Evolutionary conservation across 2,797 vertebrate species (phyloP), one percentile per base, ranked within the genome.

Genomic region (Pangasius sanitwongsei): DNA sequence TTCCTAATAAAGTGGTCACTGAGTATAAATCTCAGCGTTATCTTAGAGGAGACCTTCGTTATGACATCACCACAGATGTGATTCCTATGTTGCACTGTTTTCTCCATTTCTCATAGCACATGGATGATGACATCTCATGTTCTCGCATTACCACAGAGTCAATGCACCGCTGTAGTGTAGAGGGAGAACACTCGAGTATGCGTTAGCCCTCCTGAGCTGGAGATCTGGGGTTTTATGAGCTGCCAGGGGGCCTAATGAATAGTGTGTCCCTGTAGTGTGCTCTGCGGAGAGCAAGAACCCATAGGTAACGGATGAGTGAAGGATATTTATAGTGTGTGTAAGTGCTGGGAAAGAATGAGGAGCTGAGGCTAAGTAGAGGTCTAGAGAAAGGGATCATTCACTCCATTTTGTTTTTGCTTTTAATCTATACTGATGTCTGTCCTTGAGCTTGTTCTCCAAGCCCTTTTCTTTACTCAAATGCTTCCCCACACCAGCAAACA

Each of bases 191-290:
- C 59, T 87, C 44, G 67, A 81, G 86, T 83, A 69, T 31, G 61
- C 75, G 86, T 86, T 83, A 65, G 69, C 87, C 9, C 65, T 78
- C 12, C 81, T 12, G 31, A 85, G 87, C 34, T 28, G 28, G 74
- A 53, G 83, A 88, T 88, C 57, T 74, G 72, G 57, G 50, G 75
- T 89, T 92, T 89, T 88, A 91, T 88, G 88, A 89, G 86, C 91
- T 89, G 88, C 89, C 88, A 89, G 83, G 67, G 88, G 69, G 75
- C 88, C 72, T 86, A 89, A 89, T 63, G 85, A 82, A 89, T 88
- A 85, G 85, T 80, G 57, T 15, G 83, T 87, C 87, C 86, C 86
- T 55, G 78, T 72, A 83, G 87, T 15, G 86, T 53, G 78, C 65
- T 34, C 18, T 44, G 0, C 34, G 25, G 48, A 65, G 77, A 87